These are phyloP conservation scores for Heliopora coerulea DNA, from an alignment of 92 coral and sea anemone genomes.

Conservation along the genomic window DNA sequence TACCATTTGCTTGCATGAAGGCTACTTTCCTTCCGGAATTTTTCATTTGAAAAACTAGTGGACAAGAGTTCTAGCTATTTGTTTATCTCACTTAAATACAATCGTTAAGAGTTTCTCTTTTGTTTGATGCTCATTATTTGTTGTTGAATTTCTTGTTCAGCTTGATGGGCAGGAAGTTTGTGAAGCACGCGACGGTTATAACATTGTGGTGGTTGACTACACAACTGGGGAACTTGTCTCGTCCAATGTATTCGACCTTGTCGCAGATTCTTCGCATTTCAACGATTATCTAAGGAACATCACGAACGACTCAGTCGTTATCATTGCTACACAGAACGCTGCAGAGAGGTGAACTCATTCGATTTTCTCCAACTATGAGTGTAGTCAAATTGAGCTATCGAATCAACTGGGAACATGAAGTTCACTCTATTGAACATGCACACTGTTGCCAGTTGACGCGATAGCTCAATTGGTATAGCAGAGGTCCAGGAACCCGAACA, in stretches of 20 bases:
- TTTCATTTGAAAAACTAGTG: too few relatives aligned
- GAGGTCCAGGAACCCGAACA: too few relatives aligned
- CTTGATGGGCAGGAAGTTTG: slow-evolving; percentile 1
- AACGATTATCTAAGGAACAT: slow-evolving; percentile 9
- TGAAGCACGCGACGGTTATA: slow-evolving; percentile 18
- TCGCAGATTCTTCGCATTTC: neutral
- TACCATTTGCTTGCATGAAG: too few relatives aligned
- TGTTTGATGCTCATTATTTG: too few relatives aligned
- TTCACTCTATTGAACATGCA: too few relatives aligned
- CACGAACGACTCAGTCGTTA: slow-evolving; percentile 6
- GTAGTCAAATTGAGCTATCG: neutral
- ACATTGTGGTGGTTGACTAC: slow-evolving; percentile 15
- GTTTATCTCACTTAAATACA: too few relatives aligned
- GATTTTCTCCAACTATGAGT: neutral
- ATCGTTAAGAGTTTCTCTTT: too few relatives aligned
- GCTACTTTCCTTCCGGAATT: too few relatives aligned
- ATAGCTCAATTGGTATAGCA: too few relatives aligned
- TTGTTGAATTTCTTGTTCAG: neutral
- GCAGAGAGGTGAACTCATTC: slow-evolving; percentile 2
- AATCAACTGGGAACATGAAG: too few relatives aligned
- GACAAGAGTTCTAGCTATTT: too few relatives aligned
- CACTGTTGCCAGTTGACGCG: too few relatives aligned
- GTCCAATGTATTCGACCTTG: neutral
- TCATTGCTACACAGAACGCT: slow-evolving; percentile 20
- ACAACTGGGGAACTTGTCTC: slow-evolving; percentile 19